Base-by-base conservation (phyloP, 1,140 invertebrate species). In the Pseudomyrmex dendroicus region DNA sequence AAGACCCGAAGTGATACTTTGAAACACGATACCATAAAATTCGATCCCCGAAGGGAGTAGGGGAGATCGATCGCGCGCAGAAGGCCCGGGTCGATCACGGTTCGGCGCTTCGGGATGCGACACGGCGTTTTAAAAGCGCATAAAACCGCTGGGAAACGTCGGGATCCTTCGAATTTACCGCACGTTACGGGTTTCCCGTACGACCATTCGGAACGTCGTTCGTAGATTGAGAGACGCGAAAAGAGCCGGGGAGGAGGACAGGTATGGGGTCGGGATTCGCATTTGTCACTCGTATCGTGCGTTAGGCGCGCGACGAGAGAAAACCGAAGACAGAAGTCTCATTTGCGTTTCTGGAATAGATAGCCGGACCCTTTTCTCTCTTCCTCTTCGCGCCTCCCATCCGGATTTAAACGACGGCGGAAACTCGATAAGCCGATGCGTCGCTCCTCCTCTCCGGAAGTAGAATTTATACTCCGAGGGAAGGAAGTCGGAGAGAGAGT, bases 241-340 rank as follows among this genome's bases (percentile, higher is more conserved):
- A 78, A 89, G 85, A 83, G 84, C 86, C 52, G 48, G n/a, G 2
- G 52, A 22, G 22, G 3, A 12, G 13, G 5, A 12, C 13, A 84
- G 48, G 74, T 64, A 72, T 82, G 73, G 86, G 84, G 50, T 63
- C 82, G 82, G 61, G 82, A 25, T 2, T 85, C 83, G 73, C 62
- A 84, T 85, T 83, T 84, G 83, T 84, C 85, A 70, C 86, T 86
- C 73, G 83, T 74, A 80, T 80, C 76, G 76, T 35, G 35, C 35
- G 35, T 35, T 35, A 35, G 35, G 35, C 35, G 35, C 35, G 35
- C 46, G 54, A 54, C 61, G 50, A 54, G 62, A 7, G 44, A 66
- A 54, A 72, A 17, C 54, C 76, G 76, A 80, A 80, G 76, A 80
- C 76, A 80, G 66, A 72, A 50, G 76, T 80, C 76, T 80, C 76